These are phyloP conservation scores for Semibalanus balanoides DNA, from an alignment of 1,140 invertebrate species.

Conservation along the genomic window DNA sequence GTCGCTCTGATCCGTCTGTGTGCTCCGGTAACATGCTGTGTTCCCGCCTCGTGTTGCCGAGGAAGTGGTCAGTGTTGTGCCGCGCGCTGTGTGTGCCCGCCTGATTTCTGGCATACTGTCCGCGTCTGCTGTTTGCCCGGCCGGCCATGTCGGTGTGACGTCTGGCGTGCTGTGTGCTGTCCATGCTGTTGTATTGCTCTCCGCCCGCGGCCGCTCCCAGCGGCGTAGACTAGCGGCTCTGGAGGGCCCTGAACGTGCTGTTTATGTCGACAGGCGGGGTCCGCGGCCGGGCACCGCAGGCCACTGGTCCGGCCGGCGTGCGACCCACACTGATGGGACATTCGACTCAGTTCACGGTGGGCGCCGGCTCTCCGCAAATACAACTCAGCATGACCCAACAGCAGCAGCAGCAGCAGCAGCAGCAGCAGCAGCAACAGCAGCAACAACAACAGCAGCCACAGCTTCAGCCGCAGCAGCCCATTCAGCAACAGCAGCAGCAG, in stretches of 20 bases:
- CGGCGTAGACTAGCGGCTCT: not conserved
- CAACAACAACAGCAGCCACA: slow-evolving; percentile 17
- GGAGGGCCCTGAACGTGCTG: not conserved
- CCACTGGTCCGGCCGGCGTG: not conserved
- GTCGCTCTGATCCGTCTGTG: not conserved
- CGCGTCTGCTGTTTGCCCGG: no score
- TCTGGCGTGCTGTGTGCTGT: not conserved
- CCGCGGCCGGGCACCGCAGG: not conserved
- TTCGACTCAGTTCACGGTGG: not conserved
- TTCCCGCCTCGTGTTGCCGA: no score
- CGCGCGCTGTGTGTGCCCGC: no score
- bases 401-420: slow-evolving; percentile 16
- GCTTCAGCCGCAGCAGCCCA: slow-evolving; percentile 28
- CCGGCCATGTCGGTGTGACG: no score
- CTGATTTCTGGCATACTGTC: no score
- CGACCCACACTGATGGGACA: not conserved
- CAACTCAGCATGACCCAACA: slow-evolving; percentile 25
- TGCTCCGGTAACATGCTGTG: no score
- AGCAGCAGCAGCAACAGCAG: slow-evolving; percentile 6
- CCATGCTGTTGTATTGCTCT: no score
- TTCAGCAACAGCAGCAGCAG: slow-evolving; percentile 24
- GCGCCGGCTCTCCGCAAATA: not conserved
- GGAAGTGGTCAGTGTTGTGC: no score
- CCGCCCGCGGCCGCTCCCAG: no score
- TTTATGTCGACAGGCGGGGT: not conserved